Evolutionary conservation across 2,888 invertebrate genomes (phyloP).

Genomic region (Proisotoma minuta): DNA sequence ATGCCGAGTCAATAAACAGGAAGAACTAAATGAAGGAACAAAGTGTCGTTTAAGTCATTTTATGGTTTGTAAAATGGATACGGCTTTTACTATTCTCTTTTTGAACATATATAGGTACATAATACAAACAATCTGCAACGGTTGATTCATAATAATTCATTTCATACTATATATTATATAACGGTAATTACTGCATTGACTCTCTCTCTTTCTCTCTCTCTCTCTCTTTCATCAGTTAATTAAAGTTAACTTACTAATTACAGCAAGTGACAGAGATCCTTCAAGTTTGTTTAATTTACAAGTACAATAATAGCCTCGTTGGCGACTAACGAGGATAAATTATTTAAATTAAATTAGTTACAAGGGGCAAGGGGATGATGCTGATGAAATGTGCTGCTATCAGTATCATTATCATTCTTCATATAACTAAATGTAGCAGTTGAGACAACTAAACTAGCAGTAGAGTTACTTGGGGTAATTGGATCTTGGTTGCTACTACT

Average conservation of each 20-base stretch:
- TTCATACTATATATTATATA: conserved; percentile 2
- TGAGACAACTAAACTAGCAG: conserved; percentile 11
- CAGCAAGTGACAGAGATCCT: conserved; percentile 15
- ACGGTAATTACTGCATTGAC: conserved; percentile 6
- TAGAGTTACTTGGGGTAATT: conserved; percentile 11
- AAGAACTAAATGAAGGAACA: neutral
- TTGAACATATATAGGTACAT: conserved; percentile 6
- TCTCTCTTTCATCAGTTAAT: conserved; percentile 1
- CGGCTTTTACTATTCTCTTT: neutral
- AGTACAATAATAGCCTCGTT: neutral
- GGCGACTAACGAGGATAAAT: conserved; percentile 1
- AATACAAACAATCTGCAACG: conserved; percentile 6
- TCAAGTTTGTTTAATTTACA: conserved; percentile 13
- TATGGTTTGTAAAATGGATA: conserved; percentile 1
- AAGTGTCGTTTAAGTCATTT: neutral
- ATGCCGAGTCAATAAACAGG: conserved; percentile 2
- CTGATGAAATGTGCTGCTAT: neutral
- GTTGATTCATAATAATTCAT: neutral
- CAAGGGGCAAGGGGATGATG: conserved; percentile 9
- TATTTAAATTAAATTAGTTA: conserved; percentile 9
- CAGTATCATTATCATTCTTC: conserved; percentile 4
- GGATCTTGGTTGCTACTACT: conserved; percentile 21
- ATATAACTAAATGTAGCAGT: conserved; percentile 11
- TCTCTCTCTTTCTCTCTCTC: neutral
- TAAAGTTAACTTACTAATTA: conserved; percentile 7